Evolutionary conservation across 2,113 vertebrate genomes (phyloP), one percentile per base, ranked within the genome.

Genomic region (Carassius auratus): DNA sequence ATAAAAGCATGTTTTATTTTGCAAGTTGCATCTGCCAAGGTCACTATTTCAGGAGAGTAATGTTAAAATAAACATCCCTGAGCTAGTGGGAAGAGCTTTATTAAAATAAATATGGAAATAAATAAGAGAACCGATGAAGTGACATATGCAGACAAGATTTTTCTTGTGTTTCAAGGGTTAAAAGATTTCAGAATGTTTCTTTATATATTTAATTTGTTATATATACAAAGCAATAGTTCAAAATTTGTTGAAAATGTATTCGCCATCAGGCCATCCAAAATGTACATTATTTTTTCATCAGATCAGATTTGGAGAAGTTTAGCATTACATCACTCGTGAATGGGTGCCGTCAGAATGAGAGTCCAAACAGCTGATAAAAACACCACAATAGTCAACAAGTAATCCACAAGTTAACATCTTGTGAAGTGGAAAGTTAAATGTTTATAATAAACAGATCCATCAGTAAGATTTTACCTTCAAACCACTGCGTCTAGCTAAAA

Each of bases 1-100:
- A n/a, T n/a, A 45, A 73, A 42, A 73, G 36, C 36, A 13, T 19
- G 21, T 42, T 71, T 71, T 42, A 71, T 36, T 42, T 33, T 38
- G 33, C 13, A 57, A 50, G 57, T 26, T 76, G n/a, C 42, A 19
- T 26, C 80, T 55, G 73, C 52, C 52, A 85, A 42, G 84, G 84
- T 69, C 36, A 19, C 30, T 26, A 75, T 64, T 86, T 12, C 14
- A 48, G 52, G 1, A 38, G 17, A 80, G 26, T 36, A 5, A 74
- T 69, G 45, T 15, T 19, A 36, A 23, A 30, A 59, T 57, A 45
- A 52, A 59, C 10, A 21, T 61, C 14, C 8, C 17, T 21, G 45
- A 59, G 30, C 76, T 59, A 14, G 33, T 21, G 19, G 19, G 12
- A 69, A 36, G 14, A 19, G 30, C 5, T 3, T 5, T 71, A 71